Percentiles rank a stretch among this genome's conserved stretches.
These are phyloP conservation scores for Zootoca vivipara DNA, from an alignment of 2,113 vertebrate genomes.

Conservation along the genomic window DNA sequence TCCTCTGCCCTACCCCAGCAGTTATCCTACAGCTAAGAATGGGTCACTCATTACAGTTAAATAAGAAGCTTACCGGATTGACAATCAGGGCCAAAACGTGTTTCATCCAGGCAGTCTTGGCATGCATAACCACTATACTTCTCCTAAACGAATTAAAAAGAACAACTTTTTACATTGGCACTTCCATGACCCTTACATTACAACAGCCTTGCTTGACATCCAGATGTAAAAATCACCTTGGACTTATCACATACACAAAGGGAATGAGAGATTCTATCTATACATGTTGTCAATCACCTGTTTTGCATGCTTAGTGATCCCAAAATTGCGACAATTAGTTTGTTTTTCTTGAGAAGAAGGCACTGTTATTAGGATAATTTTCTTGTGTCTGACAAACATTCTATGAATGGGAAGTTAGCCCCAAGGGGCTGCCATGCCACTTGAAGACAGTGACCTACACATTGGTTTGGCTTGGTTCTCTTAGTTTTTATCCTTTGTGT, in stretches of 20 bases:
- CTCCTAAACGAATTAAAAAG: constrained; percentile 72
- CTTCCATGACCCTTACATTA: not conserved
- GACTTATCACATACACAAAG: not conserved
- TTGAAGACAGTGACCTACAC: not conserved
- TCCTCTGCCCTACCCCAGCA: not conserved
- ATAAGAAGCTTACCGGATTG: constrained; percentile 79
- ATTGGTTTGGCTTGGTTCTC: not conserved
- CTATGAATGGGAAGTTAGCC: not conserved
- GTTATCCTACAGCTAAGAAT: not conserved
- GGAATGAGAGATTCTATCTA: not conserved
- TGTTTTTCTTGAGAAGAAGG: not conserved
- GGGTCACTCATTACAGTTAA: not conserved
- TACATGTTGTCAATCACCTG: not conserved
- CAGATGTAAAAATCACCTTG: not conserved
- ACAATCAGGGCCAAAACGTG: constrained; percentile 82
- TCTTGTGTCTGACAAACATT: not conserved
- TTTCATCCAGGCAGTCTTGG: constrained; percentile 82
- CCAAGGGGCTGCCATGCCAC: not conserved
- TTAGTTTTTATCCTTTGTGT: not conserved
- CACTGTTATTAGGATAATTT: too few species aligned
- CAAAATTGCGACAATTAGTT: not conserved
- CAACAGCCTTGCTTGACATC: not conserved
- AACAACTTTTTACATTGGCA: not conserved
- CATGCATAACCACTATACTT: constrained; percentile 87
- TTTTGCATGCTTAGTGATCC: not conserved